Evolutionary conservation across 2,113 vertebrate species (phyloP).

Genomic region (Epinephelus fuscoguttatus): DNA sequence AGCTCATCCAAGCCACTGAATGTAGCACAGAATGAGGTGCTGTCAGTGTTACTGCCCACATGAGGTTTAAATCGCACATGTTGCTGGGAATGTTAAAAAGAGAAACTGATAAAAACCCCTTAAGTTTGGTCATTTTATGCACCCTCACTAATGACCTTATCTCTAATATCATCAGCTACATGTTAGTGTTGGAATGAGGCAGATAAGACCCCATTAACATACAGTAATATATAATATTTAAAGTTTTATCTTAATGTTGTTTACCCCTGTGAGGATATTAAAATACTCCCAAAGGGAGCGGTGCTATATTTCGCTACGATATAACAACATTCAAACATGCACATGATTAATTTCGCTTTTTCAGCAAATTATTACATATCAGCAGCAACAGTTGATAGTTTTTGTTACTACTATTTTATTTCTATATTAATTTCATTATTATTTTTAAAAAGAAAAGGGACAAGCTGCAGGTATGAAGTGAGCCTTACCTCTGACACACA

Average conservation of each 20-base stretch:
- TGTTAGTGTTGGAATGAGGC: neutral
- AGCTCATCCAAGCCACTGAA: neutral
- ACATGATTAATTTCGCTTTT: neutral
- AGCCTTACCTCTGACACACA: conserved; percentile 79
- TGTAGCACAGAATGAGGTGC: neutral
- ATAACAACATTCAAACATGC: neutral
- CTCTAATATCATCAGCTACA: neutral
- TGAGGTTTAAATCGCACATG: neutral
- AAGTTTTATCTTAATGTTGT: neutral
- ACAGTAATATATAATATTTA: neutral
- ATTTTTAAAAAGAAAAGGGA: neutral
- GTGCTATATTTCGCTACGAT: too few relatives aligned
- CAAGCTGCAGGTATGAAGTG: neutral
- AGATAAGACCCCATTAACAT: neutral
- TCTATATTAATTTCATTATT: neutral
- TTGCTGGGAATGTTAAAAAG: neutral
- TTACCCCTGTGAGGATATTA: neutral
- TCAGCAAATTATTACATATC: neutral
- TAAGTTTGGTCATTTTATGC: neutral
- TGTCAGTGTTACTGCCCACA: neutral
- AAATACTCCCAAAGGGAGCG: neutral
- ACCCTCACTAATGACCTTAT: neutral
- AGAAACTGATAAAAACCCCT: neutral
- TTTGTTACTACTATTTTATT: neutral
- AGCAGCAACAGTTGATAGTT: neutral